Base-by-base conservation (phyloP, 1,140 invertebrate species). In the Drosophila repleta region DNA sequence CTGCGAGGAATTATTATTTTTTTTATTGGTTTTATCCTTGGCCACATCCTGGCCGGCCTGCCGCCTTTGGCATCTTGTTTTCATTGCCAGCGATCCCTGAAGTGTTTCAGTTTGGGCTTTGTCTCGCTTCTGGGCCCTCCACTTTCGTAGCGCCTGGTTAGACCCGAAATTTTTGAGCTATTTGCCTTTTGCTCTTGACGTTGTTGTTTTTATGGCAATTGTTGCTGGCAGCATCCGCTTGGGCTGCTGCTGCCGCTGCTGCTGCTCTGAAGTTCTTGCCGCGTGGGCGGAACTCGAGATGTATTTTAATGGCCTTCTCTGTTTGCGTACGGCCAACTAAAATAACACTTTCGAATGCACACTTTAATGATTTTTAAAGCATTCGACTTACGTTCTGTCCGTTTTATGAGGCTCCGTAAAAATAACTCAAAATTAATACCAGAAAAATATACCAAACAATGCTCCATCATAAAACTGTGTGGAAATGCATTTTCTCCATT, bases 311-410 rank as follows among this genome's bases (percentile, higher is more conserved):
- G 65, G 58, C 65, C 48, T 73, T 67, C 67, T 61, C 48, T 79
- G 69, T 67, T 84, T 63, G 61, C 55, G 20, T 62, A 43, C 45
- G 67, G 37, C 52, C 56, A 75, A 68, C 76, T 87, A 82, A 88
- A 88, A 88, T 73, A 87, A 87, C 82, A 87, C 76, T 80, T 80
- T 75, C 39, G 17, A 60, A 26, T 73, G 62, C 43, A 58, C 21
- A 35, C 68, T 83, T 79, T 79, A 82, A 79, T 71, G 75, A 63
- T 61, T 85, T 81, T 85, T 74, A 74, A 85, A 63, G 41, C 81
- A 67, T 48, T 49, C 61, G 48, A 51, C 49, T 61, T 57, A 35
- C 7, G 37, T 18, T 35, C 39, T 61, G 41, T 49, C 21, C 45
- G 39, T 74, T 83, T 69, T 79, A 84, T 60, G 73, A 66, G 58